Percentiles rank a stretch among this genome's conserved stretches.
Evolutionary conservation across 2,888 invertebrate genomes (phyloP).

Genomic region (Autographa pulchrina): DNA sequence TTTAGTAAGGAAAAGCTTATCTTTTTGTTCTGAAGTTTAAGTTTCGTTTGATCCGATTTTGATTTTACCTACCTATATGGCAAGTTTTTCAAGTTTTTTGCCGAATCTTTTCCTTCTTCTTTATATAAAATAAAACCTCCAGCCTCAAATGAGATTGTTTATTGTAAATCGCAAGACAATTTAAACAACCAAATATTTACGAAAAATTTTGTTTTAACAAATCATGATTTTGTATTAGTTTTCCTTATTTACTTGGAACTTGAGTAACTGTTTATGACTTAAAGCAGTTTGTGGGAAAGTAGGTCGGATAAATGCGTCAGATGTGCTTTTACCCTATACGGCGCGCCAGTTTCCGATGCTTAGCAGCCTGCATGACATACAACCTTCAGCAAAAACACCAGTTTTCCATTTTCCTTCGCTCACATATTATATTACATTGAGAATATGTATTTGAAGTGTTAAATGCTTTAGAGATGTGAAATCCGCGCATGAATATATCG

Average conservation of each 20-base stretch:
- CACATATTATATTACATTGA: conserved; percentile 16
- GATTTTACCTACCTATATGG: too few relatives aligned
- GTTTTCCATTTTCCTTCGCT: conserved; percentile 15
- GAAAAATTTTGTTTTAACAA: too few relatives aligned
- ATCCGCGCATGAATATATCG: conserved; percentile 21
- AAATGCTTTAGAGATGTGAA: conserved; percentile 29
- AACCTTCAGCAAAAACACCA: conserved; percentile 54
- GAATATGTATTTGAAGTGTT: conserved; percentile 11
- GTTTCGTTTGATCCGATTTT: too few relatives aligned
- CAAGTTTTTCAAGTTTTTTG: too few relatives aligned
- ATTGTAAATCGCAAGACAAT: too few relatives aligned
- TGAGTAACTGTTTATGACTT: conserved; percentile 62
- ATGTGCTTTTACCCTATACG: conserved; percentile 78
- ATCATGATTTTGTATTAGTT: background rate
- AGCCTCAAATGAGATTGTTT: too few relatives aligned
- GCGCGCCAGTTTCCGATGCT: conserved; percentile 75
- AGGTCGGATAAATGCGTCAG: conserved; percentile 75
- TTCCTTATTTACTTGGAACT: conserved; percentile 7
- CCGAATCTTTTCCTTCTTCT: too few relatives aligned
- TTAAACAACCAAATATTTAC: too few relatives aligned
- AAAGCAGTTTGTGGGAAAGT: conserved; percentile 72
- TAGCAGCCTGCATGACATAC: conserved; percentile 49
- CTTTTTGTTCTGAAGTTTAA: background rate
- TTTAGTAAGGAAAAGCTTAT: conserved; percentile 2
- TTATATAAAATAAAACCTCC: too few relatives aligned